Base-by-base conservation (phyloP, 2,797 vertebrate species). In the Sarcophilus harrisii region DNA sequence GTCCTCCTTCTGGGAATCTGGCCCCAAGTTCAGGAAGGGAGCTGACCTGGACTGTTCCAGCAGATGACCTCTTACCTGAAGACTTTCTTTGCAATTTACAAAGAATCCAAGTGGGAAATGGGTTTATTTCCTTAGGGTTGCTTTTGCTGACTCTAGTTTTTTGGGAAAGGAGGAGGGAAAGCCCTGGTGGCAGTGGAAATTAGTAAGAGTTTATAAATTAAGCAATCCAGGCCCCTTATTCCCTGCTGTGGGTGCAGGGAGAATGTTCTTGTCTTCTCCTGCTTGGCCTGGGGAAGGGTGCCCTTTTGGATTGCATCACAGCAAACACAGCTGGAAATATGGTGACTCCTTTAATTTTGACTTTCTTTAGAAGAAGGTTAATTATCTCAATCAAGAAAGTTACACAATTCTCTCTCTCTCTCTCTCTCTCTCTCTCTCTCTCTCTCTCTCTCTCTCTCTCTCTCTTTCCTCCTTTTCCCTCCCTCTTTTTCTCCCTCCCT, bases 101-200 rank as follows among this genome's bases (percentile, higher is more conserved):
- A 97, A 92, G 93, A 98, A 97, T 57, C 91, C 96, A 96, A 97
- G 96, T 45, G 97, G 97, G 94, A 98, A 97, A 97, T 97, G 96
- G 55, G 90, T 54, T 32, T 38, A 66, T 90, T 97, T 94, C 93
- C 90, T 52, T 94, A 81, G 6, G 0, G 0, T 54, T 91, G 66
- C 54, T 98, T 97, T 96, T 98, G 98, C 98, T 98, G 97, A 98
- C 96, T 98, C 97, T 98, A 98, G 66, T 97, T 97, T 95, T 60
- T 95, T 95, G 24, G 66, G n/a, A 45, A 81, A 38, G n/a, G n/a
- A n/a, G 66, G n/a, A 0, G 18, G 66, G 66, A 81, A 73, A 81
- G n/a, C 18, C 66, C 18, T 45, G 96, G 94, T 97, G 95, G 62
- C 89, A 54, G 5, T 96, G 93, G 95, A 96, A 96, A 97, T 66